Percentiles rank a stretch among this genome's conserved stretches.
Conservation (phyloP, 2,888 invertebrate genomes). For the Epinotia bilunana region DNA sequence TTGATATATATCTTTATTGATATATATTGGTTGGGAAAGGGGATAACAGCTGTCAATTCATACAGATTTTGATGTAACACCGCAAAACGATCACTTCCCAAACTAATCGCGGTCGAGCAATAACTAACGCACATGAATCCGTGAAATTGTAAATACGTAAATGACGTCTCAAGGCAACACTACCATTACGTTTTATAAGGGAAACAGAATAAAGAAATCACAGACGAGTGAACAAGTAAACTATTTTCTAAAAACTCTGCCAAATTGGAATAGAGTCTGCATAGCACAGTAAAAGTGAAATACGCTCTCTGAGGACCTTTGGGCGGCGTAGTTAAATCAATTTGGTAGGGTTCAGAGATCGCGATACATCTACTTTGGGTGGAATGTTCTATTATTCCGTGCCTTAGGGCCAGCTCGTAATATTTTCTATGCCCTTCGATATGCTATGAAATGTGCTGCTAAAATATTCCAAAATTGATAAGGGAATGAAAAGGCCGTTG, state of each 20-base stretch:
- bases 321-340: constrained; percentile 63
- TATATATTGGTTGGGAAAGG: no score
- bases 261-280: constrained; percentile 33
- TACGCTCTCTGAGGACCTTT: constrained; percentile 51
- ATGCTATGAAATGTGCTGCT: constrained; percentile 46
- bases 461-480: constrained; percentile 44
- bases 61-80: no score
- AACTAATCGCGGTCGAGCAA: no score
- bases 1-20: no score
- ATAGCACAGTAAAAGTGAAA: constrained; percentile 50
- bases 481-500: constrained; percentile 41
- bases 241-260: constrained; percentile 29
- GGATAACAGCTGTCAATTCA: no score
- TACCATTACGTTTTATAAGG: no score
- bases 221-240: constrained; percentile 24
- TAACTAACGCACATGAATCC: no score
- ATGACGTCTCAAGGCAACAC: no score
- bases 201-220: neutral
- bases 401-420: constrained; percentile 52
- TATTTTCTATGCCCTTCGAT: constrained; percentile 55
- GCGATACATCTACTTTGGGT: constrained; percentile 59
- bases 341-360: constrained; percentile 61
- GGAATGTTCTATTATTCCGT: constrained; percentile 59
- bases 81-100: no score
- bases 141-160: no score